Base-by-base conservation (phyloP, 1,140 invertebrate genomes). In the Zaprionus vittiger region DNA sequence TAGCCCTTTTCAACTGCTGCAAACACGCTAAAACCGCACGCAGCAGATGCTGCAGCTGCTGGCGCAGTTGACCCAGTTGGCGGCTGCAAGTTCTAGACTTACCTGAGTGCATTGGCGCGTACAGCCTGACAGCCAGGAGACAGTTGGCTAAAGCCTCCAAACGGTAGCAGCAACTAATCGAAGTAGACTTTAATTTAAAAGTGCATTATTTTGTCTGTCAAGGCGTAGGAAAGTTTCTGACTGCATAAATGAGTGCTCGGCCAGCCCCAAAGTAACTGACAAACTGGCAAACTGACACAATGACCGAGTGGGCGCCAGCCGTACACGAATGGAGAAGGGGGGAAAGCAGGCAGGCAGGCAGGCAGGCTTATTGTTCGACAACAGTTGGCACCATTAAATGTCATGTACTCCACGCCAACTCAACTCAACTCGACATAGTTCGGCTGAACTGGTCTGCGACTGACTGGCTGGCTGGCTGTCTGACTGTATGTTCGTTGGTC, bases 351-450 rank as follows among this genome's bases (percentile, higher is more conserved):
- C 28, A 9, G 28, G 28, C 28, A n/a, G 5, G 28, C 6, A 37
- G 41, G 47, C 22, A 38, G 37, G 73, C 69, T 68, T 79, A 76
- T 77, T 79, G 71, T 77, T 77, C 60, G 75, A 77, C 75, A 77
- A 77, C 71, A 77, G 71, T 77, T 77, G 75, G 75, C 75, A 74
- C 77, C 73, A 79, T 79, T 79, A 79, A 79, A 77, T 79, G 77
- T 79, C 77, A 79, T 79, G 64, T 79, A 79, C 77, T 79, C 64
- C 28, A 49, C 69, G 64, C 57, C 70, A 62, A 73, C 68, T 62
- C 57, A 62, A 57, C 72, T 70, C 65, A 57, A 63, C 72, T 55
- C 61, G 41, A 69, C 41, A 47, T 47, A 47, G 41, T 47, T 47
- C 2, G 41, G 41, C 64, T 55, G 9, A 31, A 49, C 59, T 64